These are phyloP conservation scores for Caenorhabditis wallacei DNA, from an alignment of 2,888 invertebrate species.

Conservation along the genomic window DNA sequence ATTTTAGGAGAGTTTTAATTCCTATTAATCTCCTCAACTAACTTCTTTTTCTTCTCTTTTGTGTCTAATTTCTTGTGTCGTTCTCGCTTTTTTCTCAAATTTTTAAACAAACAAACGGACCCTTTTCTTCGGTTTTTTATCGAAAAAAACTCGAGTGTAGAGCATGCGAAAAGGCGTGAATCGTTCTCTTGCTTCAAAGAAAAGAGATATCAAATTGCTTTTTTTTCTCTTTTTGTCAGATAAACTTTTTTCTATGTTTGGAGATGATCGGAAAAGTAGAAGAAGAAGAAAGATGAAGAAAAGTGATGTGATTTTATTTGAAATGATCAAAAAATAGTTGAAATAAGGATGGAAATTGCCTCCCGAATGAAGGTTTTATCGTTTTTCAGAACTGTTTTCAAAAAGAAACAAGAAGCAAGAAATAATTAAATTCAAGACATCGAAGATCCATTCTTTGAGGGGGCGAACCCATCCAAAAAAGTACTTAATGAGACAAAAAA, in stretches of 20 bases:
- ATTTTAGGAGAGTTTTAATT: constrained; percentile 9
- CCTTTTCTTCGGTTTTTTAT: constrained; percentile 9
- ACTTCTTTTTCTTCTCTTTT: neutral
- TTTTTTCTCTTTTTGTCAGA: constrained; percentile 14
- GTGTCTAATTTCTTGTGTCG: constrained; percentile 33
- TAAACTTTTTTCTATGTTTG: constrained; percentile 21
- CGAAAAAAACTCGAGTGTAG: constrained; percentile 17
- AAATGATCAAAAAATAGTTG: constrained; percentile 21
- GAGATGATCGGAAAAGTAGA: constrained; percentile 6
- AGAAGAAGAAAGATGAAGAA: too few species aligned
- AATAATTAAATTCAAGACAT: constrained; percentile 8
- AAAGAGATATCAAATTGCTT: constrained; percentile 55
- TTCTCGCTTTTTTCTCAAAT: constrained; percentile 29
- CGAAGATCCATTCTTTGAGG: constrained; percentile 1
- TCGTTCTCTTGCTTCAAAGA: constrained; percentile 44
- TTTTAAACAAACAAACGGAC: constrained; percentile 47
- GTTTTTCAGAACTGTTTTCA: constrained; percentile 8
- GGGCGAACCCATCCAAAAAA: constrained; percentile 8
- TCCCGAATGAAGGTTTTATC: neutral
- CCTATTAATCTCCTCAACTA: constrained; percentile 29
- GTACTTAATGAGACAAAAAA: neutral
- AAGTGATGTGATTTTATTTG: constrained; percentile 31
- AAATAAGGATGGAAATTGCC: too few species aligned
- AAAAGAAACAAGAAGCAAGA: constrained; percentile 11
- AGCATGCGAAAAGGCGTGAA: constrained; percentile 45